Evolutionary conservation across 2,113 vertebrate species (phyloP), one percentile per base, ranked within the genome.

Genomic region (Mustela nigripes): DNA sequence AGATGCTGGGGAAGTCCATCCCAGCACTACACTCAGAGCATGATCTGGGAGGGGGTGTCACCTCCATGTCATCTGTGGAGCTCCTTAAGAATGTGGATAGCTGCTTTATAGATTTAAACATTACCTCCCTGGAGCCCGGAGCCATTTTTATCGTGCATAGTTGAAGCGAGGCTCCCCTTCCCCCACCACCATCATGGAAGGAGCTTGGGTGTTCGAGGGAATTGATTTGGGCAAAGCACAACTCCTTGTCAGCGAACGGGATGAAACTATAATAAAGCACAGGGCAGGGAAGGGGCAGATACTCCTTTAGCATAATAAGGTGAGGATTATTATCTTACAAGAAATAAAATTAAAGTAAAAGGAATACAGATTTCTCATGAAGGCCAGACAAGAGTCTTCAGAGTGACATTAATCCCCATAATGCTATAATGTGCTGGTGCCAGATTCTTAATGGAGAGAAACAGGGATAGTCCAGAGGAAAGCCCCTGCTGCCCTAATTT

Each of bases 311-410:
- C 79, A 85, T 33, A 79, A 63, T 84, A 95, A 93, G 18, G 62
- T 85, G 48, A 78, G 18, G 71, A 48, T 65, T 85, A 95, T 36
- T 89, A 65, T 63, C 45, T 95, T 79, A 18, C 63, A 71, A 48
- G 79, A 93, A 50, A 89, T 48, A 82, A 91, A 91, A 86, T 60
- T 63, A 65, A 90, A 69, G 24, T 45, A 76, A 89, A 89, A 65
- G 10, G 24, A 85, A 85, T 33, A 48, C 42, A 73, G 62, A 95
- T 97, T 80, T 73, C 71, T 73, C 31, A 42, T 1, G 4, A 95
- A 85, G 69, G 92, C 3, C 39, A 31, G 21, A 71, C 50, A 31
- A 71, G 11, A 22, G 42, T 80, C 53, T 89, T 69, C 71, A 12
- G 53, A 85, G 85, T 36, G 45, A 48, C 24, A 58, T 89, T 63